Conservation (phyloP, 2,797 vertebrate genomes). For the Sylvia borin region DNA sequence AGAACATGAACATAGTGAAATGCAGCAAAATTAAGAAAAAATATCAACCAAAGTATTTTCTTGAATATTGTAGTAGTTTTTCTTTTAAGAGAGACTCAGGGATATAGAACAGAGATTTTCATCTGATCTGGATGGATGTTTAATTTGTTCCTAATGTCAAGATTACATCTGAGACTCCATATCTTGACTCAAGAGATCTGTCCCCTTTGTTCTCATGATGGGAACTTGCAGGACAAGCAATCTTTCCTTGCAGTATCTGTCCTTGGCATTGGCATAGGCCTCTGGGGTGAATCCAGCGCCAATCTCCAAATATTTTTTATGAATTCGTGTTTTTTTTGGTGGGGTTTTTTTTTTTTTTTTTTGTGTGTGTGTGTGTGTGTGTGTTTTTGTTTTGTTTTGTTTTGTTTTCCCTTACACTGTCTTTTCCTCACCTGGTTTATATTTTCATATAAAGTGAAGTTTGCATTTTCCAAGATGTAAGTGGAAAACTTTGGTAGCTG, state of each 20-base stretch:
- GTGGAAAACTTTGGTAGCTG: background rate
- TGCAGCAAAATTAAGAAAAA: background rate
- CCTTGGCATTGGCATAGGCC: background rate
- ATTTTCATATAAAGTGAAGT: background rate
- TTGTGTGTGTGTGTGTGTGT: too few species aligned
- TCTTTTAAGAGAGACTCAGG: background rate
- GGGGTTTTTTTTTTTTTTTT: too few species aligned
- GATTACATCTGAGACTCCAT: background rate
- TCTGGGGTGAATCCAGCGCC: background rate
- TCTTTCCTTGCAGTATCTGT: background rate
- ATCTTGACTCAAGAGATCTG: background rate
- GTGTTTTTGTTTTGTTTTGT: too few species aligned
- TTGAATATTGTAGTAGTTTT: background rate
- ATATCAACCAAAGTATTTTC: background rate
- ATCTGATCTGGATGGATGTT: background rate
- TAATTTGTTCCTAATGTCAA: slow-evolving; percentile 1
- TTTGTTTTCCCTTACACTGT: background rate
- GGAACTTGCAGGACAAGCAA: background rate
- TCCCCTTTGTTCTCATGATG: background rate
- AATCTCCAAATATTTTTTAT: background rate
- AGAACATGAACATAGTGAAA: background rate
- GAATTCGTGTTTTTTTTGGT: too few species aligned
- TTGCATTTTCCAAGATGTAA: background rate
- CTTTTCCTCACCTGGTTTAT: background rate
- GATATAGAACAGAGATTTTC: background rate